A percentile compares a stretch with the other conserved stretches of the same genome.
phyloP scores from a whole-genome alignment of 2,888 invertebrate genomes.

The Petrophora chlorosata region DNA sequence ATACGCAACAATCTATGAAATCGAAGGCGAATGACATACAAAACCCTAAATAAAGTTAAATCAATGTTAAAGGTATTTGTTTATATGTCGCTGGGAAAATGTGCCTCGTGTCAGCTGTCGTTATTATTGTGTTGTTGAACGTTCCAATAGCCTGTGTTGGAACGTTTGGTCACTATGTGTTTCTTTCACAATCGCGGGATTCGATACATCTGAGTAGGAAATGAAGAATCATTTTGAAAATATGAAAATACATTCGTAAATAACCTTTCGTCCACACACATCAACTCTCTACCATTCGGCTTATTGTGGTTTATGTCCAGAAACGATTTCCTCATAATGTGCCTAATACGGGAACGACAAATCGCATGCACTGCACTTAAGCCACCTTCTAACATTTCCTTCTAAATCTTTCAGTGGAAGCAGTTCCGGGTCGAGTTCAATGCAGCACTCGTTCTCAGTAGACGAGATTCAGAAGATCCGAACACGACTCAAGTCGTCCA shows the following conservation, averaged over 20 bases:
- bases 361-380: no score
- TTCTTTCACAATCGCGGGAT: background rate
- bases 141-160: no score
- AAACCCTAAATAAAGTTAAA: slow-evolving; percentile 28
- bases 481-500: slow-evolving; percentile 92
- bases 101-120: slow-evolving; percentile 6
- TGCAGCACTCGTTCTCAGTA: slow-evolving; percentile 93
- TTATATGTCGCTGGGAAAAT: slow-evolving; percentile 42
- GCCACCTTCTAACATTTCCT: background rate
- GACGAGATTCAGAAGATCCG: slow-evolving; percentile 95
- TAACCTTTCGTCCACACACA: background rate
- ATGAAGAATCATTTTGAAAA: background rate
- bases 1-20: slow-evolving; percentile 68
- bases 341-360: no score
- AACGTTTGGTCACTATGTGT: background rate
- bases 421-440: slow-evolving; percentile 89
- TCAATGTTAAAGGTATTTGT: slow-evolving; percentile 6
- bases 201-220: no score
- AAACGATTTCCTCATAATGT: no score
- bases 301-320: background rate
- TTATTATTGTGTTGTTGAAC: background rate
- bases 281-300: background rate
- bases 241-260: slow-evolving; percentile 2
- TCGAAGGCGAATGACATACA: slow-evolving; percentile 57
- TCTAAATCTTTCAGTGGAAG: slow-evolving; percentile 84